Conservation (phyloP, 2,113 vertebrate species). For the Pionites leucogaster region DNA sequence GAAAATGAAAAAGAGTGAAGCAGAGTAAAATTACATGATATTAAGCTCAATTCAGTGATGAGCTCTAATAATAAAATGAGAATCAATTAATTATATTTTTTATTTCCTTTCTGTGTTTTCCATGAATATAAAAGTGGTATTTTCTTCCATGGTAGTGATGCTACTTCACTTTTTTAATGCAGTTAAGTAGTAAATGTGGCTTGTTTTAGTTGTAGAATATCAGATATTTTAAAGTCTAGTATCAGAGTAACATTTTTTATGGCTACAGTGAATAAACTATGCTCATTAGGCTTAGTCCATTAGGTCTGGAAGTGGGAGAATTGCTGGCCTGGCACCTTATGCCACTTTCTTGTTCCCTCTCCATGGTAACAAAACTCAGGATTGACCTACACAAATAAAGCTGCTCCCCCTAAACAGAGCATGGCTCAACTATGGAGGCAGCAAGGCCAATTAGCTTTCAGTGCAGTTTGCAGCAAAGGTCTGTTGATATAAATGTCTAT, state of each 20-base stretch:
- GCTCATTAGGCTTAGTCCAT: conserved; percentile 1
- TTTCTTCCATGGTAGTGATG: neutral
- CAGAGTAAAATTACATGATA: neutral
- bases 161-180: neutral
- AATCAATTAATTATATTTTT: neutral
- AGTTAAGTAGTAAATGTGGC: neutral
- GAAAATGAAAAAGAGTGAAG: neutral
- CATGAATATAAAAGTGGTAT: neutral
- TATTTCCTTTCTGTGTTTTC: neutral
- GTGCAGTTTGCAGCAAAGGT: neutral
- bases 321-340: conserved; percentile 26
- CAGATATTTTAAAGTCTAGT: neutral
- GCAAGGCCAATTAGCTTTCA: neutral
- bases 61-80: neutral
- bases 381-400: conserved; percentile 8
- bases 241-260: neutral
- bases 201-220: neutral
- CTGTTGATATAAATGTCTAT: neutral
- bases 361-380: conserved; percentile 10
- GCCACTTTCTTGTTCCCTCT: neutral
- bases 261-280: neutral
- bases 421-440: neutral
- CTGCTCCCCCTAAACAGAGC: neutral
- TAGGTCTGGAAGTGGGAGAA: neutral
- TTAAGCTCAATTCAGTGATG: neutral